Conservation (phyloP, 35 echinoderm and acorn worm species). For the Antedon bifida region DNA sequence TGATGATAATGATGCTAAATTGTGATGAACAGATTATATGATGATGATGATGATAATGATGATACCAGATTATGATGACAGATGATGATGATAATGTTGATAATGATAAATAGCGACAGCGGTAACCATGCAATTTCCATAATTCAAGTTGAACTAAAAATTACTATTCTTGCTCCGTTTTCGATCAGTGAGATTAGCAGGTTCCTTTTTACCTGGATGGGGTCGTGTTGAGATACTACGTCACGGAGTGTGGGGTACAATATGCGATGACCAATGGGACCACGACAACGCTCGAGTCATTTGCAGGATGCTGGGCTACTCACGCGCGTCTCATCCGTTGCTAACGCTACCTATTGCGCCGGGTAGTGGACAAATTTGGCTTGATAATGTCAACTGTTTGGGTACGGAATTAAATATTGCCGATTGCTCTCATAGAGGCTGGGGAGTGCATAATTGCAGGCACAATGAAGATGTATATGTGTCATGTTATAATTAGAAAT, state of each 20-base stretch:
- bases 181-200: not conserved
- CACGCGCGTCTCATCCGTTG: not conserved
- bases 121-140: no score
- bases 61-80: no score
- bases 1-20: no score
- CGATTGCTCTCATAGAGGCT: not conserved
- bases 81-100: no score
- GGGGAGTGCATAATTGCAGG: not conserved
- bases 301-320: constrained; percentile 5
- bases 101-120: no score
- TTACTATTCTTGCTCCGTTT: not conserved
- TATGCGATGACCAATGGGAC: constrained; percentile 27
- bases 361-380: not conserved
- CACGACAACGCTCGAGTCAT: constrained; percentile 6
- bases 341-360: not conserved
- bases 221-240: constrained; percentile 23
- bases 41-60: no score
- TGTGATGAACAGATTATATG: no score
- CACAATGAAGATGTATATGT: not conserved
- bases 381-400: not conserved
- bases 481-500: no score
- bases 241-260: constrained; percentile 18
- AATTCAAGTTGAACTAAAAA: no score
- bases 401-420: not conserved
- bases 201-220: not conserved